Conservation (phyloP, 2,888 invertebrate species). For the Monoplex corrugatus region DNA sequence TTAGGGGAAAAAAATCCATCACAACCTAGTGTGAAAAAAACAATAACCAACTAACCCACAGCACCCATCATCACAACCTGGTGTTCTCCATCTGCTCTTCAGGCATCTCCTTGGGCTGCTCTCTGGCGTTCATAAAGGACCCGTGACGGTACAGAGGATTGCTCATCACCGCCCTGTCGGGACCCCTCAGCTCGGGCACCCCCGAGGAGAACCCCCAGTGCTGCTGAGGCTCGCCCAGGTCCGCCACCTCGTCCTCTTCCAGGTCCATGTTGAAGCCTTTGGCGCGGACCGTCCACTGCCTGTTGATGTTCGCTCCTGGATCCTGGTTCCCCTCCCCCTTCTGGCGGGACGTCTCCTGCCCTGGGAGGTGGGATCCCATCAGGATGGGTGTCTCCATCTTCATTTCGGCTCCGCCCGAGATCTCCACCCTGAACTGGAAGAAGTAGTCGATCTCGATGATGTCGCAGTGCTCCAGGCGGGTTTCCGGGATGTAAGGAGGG, state of each 20-base stretch:
- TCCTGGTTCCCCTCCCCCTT: neutral
- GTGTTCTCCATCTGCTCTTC: conserved; percentile 68
- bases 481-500: conserved; percentile 81
- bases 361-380: conserved; percentile 74
- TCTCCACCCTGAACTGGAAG: conserved; percentile 78
- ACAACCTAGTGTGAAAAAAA: neutral
- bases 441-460: conserved; percentile 79
- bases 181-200: conserved; percentile 66
- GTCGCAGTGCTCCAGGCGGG: conserved; percentile 78
- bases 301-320: conserved; percentile 61
- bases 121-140: conserved; percentile 40
- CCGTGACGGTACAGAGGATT: conserved; percentile 67
- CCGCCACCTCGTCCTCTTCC: conserved; percentile 40
- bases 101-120: conserved; percentile 42
- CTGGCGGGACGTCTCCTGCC: conserved; percentile 62
- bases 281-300: conserved; percentile 68
- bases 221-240: conserved; percentile 33
- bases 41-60: neutral
- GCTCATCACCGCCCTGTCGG: conserved; percentile 63
- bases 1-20: too few relatives aligned
- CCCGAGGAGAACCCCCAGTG: conserved; percentile 53
- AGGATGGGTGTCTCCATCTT: conserved; percentile 73
- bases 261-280: conserved; percentile 49
- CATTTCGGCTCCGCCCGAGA: conserved; percentile 74
- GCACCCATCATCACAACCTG: conserved; percentile 58